Evolutionary conservation across 2,888 invertebrate genomes (phyloP), one percentile per base, ranked within the genome.

Genomic region (Drosophila austrosaltans): DNA sequence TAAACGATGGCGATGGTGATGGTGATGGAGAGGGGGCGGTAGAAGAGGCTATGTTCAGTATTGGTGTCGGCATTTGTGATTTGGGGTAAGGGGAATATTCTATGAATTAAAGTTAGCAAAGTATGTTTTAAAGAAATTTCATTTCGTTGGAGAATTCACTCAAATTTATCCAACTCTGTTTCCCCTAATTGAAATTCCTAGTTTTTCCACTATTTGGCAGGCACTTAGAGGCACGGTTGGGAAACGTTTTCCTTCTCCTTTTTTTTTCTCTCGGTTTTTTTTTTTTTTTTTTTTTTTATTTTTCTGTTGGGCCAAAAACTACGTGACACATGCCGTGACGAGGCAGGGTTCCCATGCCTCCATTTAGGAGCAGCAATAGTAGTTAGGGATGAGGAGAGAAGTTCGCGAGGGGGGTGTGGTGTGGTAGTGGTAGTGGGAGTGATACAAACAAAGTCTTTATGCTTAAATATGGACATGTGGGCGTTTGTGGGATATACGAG

Each of bases 401-500:
- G 48, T 10, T 36, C 36, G 36, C 36, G 36, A 36, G 2, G 36
- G 36, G 36, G 8, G 36, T 1, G 36, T 2, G 36, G 36, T 7
- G 28, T 4, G 28, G 28, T 28, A 4, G 28, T 4, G 28, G 28
- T 28, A 4, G 28, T 28, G 20, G 22, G 48, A 48, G 25, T 25
- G 48, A 25, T 22, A 48, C 77, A 84, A 84, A 87, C 83, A 83
- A 82, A 87, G 82, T 74, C 74, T 78, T 83, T 82, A 72, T 68
- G 75, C 75, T 78, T 76, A 66, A 86, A 81, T 83, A 78, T 81
- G 87, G 73, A 76, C 83, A 70, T 72, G 76, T 75, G 65, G 76
- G 48, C 48, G 48, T 65, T 69, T 62, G 66, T 62, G 60, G 72
- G 58, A 66, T 48, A 16, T 44, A 32, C 62, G 53, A 67, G 30